A percentile compares a stretch with the other conserved stretches of the same genome.
Evolutionary conservation across 2,113 vertebrate species (phyloP).

Genomic region (Megalops atlanticus): DNA sequence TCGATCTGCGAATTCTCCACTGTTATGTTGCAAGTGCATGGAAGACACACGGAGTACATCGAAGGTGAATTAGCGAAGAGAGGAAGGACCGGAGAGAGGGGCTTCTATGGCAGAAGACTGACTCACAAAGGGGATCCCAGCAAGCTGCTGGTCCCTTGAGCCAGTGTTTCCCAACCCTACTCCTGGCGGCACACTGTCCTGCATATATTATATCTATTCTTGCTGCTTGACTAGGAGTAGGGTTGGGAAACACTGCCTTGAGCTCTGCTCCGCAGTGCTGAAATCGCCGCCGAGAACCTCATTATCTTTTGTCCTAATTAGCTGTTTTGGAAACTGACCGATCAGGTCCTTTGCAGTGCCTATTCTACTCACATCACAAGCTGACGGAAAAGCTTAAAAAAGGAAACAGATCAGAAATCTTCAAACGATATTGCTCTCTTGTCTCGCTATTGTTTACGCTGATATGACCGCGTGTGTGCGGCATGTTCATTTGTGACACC

Average conservation of each 20-base stretch:
- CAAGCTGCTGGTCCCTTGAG: not conserved
- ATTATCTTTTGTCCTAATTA: slow-evolving; percentile 1
- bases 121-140: not conserved
- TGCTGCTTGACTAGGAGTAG: too few species aligned
- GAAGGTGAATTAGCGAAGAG: too few species aligned
- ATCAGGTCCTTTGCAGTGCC: not conserved
- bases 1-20: not conserved
- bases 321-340: not conserved
- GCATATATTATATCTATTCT: too few species aligned
- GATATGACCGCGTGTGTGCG: not conserved
- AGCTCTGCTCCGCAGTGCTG: not conserved
- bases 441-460: not conserved
- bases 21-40: too few species aligned
- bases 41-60: too few species aligned
- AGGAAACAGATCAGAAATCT: not conserved
- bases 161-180: too few species aligned
- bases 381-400: not conserved
- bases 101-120: not conserved
- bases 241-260: too few species aligned
- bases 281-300: not conserved
- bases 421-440: not conserved
- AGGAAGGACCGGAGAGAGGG: not conserved
- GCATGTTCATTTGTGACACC: too few species aligned
- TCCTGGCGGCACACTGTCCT: too few species aligned
- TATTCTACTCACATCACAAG: not conserved